Percentiles rank a stretch among this genome's conserved stretches.
Evolutionary conservation across 1,140 invertebrate species (phyloP).

Genomic region (Stegodyphus dumicola): DNA sequence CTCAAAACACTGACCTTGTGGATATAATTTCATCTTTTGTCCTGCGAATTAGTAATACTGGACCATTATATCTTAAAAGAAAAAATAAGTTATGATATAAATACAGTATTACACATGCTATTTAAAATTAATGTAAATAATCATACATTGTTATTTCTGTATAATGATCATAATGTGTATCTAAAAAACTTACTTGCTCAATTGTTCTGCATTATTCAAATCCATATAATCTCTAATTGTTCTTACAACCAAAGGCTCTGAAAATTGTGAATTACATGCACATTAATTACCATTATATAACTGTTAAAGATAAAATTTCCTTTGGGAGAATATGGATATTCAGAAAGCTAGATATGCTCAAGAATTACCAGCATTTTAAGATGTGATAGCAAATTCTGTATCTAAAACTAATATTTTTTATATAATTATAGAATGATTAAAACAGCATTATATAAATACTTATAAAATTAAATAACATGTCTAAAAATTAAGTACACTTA

Average conservation of each 20-base stretch:
- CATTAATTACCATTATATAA: too few relatives aligned
- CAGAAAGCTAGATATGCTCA: too few relatives aligned
- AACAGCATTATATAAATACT: too few relatives aligned
- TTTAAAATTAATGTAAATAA: neutral
- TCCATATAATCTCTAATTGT: constrained; percentile 86
- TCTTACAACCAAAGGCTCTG: constrained; percentile 67
- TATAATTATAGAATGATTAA: too few relatives aligned
- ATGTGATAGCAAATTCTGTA: too few relatives aligned
- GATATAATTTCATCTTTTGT: constrained; percentile 93
- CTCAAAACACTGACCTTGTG: constrained; percentile 70
- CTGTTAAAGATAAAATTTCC: too few relatives aligned
- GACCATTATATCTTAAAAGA: constrained; percentile 75
- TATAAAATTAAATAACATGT: too few relatives aligned
- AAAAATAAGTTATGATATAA: constrained; percentile 36
- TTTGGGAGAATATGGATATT: too few relatives aligned
- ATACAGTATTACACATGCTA: neutral
- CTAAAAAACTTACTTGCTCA: constrained; percentile 72
- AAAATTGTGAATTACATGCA: constrained; percentile 6
- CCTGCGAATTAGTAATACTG: constrained; percentile 84
- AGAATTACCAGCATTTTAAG: too few relatives aligned
- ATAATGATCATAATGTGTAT: neutral
- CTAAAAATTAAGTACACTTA: too few relatives aligned
- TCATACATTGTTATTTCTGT: neutral
- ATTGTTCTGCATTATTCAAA: constrained; percentile 81
- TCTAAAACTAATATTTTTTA: too few relatives aligned